Conservation (phyloP, 2,888 invertebrate genomes). For the Patella ulyssiponensis region DNA sequence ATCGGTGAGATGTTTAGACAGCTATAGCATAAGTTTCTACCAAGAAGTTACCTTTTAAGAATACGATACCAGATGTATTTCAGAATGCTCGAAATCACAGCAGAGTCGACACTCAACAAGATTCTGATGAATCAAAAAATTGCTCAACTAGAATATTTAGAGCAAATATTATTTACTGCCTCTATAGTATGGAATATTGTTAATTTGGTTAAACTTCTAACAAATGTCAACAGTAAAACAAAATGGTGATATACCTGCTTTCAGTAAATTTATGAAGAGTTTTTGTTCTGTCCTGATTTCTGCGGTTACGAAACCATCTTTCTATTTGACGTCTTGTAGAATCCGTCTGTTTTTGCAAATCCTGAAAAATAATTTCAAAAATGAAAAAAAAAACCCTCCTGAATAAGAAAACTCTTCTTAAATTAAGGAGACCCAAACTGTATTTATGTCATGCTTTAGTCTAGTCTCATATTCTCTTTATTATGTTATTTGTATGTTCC, state of each 20-base stretch:
- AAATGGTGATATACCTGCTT: slow-evolving; percentile 76
- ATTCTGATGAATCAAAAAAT: too few species aligned
- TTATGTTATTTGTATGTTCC: too few species aligned
- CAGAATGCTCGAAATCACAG: too few species aligned
- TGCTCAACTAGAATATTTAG: not conserved
- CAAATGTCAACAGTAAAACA: not conserved
- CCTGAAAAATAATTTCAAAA: not conserved
- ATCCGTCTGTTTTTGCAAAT: not conserved
- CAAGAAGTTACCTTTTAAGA: too few species aligned
- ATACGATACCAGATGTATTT: too few species aligned
- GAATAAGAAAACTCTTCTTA: not conserved
- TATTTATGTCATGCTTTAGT: too few species aligned
- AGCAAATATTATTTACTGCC: not conserved
- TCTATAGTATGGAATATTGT: too few species aligned
- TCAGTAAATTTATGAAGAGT: slow-evolving; percentile 92
- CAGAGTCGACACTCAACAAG: too few species aligned
- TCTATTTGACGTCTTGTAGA: slow-evolving; percentile 81
- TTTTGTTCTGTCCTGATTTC: slow-evolving; percentile 89
- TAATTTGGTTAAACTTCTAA: not conserved
- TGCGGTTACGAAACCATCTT: slow-evolving; percentile 89
- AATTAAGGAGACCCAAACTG: too few species aligned
- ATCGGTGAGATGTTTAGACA: too few species aligned
- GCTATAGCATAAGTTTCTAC: too few species aligned
- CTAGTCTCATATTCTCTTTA: too few species aligned
- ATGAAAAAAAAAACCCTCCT: not conserved